Evolutionary conservation across 2,113 vertebrate genomes (phyloP).

Genomic region (Rostratula benghalensis): DNA sequence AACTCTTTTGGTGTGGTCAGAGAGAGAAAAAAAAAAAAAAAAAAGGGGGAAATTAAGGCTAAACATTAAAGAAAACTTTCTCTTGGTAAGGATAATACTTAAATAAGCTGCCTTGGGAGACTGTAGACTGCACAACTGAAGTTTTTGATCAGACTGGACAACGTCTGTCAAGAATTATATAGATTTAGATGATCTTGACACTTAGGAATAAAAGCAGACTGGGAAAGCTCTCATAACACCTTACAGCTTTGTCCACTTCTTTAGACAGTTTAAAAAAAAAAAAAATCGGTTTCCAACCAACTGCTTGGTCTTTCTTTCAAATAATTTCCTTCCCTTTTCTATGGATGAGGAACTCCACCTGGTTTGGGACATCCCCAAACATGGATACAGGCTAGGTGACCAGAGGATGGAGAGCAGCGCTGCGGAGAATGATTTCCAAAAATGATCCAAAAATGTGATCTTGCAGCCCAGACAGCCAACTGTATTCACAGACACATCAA

Average conservation of each 20-base stretch:
- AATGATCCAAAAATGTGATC: neutral
- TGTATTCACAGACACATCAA: neutral
- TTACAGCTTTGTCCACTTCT: neutral
- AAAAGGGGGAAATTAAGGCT: neutral
- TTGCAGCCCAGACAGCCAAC: neutral
- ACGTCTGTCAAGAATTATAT: neutral
- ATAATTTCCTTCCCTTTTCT: neutral
- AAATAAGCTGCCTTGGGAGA: neutral
- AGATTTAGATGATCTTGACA: neutral
- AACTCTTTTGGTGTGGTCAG: neutral
- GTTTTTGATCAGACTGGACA: neutral
- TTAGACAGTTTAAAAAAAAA: neutral
- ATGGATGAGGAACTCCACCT: neutral
- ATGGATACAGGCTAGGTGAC: neutral
- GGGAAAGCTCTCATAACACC: neutral
- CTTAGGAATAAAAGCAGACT: neutral
- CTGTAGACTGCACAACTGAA: neutral
- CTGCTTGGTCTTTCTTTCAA: neutral
- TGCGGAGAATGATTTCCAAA: neutral
- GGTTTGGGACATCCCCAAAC: neutral
- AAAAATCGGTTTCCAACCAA: neutral
- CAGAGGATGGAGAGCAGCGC: neutral
- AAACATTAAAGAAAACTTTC: neutral
- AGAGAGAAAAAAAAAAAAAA: neutral
- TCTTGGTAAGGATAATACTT: neutral